Conservation (phyloP, 2,888 invertebrate species). For the Hanleya hanleyi region DNA sequence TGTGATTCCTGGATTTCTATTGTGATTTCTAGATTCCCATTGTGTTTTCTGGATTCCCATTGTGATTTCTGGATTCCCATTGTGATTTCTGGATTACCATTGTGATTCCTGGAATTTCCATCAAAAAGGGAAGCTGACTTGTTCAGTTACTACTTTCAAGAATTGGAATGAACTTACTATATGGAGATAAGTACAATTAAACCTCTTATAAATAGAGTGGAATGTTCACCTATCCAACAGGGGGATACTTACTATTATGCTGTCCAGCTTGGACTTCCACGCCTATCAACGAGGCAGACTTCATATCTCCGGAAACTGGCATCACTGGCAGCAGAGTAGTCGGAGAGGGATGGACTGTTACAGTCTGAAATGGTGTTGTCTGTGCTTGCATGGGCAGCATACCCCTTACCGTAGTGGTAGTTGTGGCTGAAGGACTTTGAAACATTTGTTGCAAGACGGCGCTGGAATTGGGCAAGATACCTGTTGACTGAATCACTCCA, state of each 20-base stretch:
- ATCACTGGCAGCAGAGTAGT: conserved; percentile 58
- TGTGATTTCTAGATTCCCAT: too few relatives aligned
- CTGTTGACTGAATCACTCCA: not conserved
- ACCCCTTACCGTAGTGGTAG: not conserved
- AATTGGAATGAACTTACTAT: too few relatives aligned
- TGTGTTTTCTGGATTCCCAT: too few relatives aligned
- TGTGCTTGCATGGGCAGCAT: not conserved
- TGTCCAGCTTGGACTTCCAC: not conserved
- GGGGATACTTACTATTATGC: not conserved
- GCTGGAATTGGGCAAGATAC: not conserved
- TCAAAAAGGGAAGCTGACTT: too few relatives aligned
- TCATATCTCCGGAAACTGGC: conserved; percentile 33
- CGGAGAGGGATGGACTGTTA: conserved; percentile 49
- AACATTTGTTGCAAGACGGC: not conserved
- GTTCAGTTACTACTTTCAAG: too few relatives aligned
- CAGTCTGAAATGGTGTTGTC: not conserved
- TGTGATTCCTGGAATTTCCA: too few relatives aligned
- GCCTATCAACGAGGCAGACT: not conserved
- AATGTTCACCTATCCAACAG: too few relatives aligned
- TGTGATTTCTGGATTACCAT: too few relatives aligned
- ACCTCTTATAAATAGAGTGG: too few relatives aligned
- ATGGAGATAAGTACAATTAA: too few relatives aligned
- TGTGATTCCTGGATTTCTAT: too few relatives aligned
- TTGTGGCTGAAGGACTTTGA: not conserved
- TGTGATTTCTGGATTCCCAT: too few relatives aligned